Evolutionary conservation across 2,113 vertebrate species (phyloP).

Genomic region (Hymenochirus boettgeri): DNA sequence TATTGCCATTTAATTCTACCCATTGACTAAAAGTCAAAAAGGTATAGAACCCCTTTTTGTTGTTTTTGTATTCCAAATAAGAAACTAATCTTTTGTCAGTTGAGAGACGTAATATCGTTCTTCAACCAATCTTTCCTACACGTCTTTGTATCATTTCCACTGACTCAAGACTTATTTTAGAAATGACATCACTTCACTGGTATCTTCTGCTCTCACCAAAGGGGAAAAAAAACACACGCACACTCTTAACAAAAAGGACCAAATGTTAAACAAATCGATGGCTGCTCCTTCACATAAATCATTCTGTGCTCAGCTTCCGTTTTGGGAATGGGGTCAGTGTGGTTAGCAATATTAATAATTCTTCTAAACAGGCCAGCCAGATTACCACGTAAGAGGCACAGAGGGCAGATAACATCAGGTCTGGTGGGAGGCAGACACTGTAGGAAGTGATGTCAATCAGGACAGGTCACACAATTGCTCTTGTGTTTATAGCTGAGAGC

Average conservation of each 20-base stretch:
- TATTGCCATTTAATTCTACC: no score
- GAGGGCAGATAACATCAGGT: slow-evolving; percentile 13
- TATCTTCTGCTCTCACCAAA: slow-evolving; percentile 6
- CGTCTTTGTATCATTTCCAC: not conserved
- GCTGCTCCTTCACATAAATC: slow-evolving; percentile 9
- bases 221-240: no score
- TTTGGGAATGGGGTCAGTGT: not conserved
- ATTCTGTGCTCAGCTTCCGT: not conserved
- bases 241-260: slow-evolving; percentile 19
- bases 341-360: slow-evolving; percentile 2
- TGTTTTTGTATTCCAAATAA: no score
- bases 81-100: not conserved
- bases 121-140: not conserved
- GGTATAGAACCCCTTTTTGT: no score
- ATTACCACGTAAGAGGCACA: not conserved
- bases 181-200: slow-evolving; percentile 5
- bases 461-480: not conserved
- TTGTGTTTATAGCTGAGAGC: slow-evolving; percentile 1
- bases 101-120: no score
- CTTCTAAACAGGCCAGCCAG: slow-evolving; percentile 2
- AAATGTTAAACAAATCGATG: slow-evolving; percentile 33
- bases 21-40: no score
- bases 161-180: slow-evolving; percentile 17
- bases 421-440: not conserved
- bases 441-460: not conserved